A percentile compares a stretch with the other conserved stretches of the same genome.
Conservation (phyloP, 2,113 vertebrate genomes). For the Oncorhynchus tshawytscha region DNA sequence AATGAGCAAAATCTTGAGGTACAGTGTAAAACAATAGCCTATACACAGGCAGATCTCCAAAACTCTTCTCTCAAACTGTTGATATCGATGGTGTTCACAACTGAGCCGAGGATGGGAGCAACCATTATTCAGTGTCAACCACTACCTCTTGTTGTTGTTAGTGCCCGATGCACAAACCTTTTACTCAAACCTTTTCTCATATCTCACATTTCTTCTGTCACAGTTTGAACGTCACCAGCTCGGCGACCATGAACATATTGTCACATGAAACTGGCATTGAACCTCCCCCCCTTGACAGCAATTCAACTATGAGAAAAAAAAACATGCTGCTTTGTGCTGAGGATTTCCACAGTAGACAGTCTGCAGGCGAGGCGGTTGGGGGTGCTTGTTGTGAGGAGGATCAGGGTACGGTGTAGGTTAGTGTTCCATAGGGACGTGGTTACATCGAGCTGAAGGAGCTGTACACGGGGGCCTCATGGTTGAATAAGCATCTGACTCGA, state of each 20-base stretch:
- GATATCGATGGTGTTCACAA: background rate
- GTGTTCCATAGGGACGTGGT: conserved; percentile 36
- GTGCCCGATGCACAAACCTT: background rate
- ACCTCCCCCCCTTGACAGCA: no score
- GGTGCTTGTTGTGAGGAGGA: conserved; percentile 14
- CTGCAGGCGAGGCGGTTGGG: conserved; percentile 6
- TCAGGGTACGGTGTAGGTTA: conserved; percentile 12
- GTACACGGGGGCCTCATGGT: background rate
- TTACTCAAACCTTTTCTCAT: conserved; percentile 23
- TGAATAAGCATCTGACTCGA: background rate
- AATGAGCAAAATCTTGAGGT: background rate
- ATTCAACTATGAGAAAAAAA: background rate
- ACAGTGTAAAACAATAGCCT: background rate
- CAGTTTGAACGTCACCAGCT: background rate
- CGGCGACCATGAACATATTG: background rate
- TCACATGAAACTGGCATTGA: background rate
- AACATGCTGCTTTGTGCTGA: conserved; percentile 5
- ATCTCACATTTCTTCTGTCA: background rate
- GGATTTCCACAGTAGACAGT: conserved; percentile 23
- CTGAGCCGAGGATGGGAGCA: conserved; percentile 81
- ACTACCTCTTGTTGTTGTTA: conserved; percentile 60
- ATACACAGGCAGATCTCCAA: background rate
- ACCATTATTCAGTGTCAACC: conserved; percentile 87
- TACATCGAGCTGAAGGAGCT: conserved; percentile 22
- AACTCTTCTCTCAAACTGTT: background rate